These are phyloP conservation scores for Cromileptes altivelis DNA, from an alignment of 2,113 vertebrate genomes.

Conservation along the genomic window DNA sequence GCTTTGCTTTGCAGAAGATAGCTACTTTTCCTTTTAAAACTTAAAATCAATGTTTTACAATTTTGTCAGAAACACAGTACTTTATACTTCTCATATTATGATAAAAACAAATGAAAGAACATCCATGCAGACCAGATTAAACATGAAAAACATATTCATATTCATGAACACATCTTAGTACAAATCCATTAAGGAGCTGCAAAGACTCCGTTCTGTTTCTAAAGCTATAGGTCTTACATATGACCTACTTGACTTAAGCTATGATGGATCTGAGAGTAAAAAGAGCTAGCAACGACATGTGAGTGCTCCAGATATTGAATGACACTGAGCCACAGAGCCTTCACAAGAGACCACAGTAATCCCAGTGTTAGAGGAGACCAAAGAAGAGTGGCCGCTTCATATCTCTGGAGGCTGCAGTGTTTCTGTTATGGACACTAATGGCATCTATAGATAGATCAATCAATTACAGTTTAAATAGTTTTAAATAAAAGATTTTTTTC, in stretches of 20 bases:
- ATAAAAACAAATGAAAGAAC: not conserved
- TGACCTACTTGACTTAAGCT: too few species aligned
- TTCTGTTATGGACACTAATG: not conserved
- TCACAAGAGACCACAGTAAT: not conserved
- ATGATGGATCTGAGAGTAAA: not conserved
- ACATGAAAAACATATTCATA: not conserved
- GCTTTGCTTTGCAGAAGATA: not conserved
- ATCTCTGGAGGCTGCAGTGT: too few species aligned
- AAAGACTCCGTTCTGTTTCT: not conserved
- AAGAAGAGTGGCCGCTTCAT: too few species aligned
- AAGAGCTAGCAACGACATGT: not conserved
- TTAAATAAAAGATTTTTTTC: too few species aligned
- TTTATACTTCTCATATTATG: too few species aligned
- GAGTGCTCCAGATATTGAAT: not conserved
- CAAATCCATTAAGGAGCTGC: not conserved
- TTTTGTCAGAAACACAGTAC: not conserved
- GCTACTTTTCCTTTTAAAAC: not conserved
- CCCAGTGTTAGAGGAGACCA: not conserved
- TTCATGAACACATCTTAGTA: not conserved
- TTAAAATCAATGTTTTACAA: slow-evolving; percentile 7
- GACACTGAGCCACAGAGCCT: not conserved
- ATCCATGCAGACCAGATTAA: not conserved
- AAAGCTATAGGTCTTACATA: not conserved
- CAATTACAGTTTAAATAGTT: too few species aligned
- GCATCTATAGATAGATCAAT: not conserved